Percentiles rank a stretch among this genome's conserved stretches.
phyloP scores from a whole-genome alignment of 1,140 invertebrate species.

The Brachionus manjavacas region DNA sequence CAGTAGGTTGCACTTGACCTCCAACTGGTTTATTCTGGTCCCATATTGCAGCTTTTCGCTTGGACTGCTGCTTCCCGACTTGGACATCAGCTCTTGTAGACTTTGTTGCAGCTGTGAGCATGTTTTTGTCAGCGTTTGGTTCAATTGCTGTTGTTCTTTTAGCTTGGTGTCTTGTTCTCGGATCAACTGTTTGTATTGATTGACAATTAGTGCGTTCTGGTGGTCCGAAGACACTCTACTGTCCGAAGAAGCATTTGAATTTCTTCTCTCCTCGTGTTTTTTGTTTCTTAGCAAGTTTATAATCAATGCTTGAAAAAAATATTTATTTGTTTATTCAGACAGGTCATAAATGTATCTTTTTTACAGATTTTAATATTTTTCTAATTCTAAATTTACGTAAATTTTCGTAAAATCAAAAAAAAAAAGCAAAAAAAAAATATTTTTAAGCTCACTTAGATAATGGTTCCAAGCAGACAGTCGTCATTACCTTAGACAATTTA shows the following conservation, averaged over 20 bases:
- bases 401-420: too few relatives aligned
- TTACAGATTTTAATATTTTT: too few relatives aligned
- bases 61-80: not conserved
- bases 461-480: too few relatives aligned
- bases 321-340: too few relatives aligned
- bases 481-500: too few relatives aligned
- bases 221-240: not conserved
- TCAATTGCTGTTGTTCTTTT: not conserved
- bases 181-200: conserved; percentile 35
- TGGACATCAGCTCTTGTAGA: not conserved
- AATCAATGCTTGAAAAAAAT: not conserved
- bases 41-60: not conserved
- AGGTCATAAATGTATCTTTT: too few relatives aligned
- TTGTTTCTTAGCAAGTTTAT: not conserved
- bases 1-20: not conserved
- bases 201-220: not conserved
- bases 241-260: not conserved
- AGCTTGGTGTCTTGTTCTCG: conserved; percentile 30
- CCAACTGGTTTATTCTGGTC: not conserved
- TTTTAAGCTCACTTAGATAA: too few relatives aligned
- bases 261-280: not conserved
- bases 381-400: too few relatives aligned
- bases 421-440: too few relatives aligned
- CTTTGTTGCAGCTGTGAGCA: not conserved
- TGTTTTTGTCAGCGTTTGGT: conserved; percentile 28